A percentile compares a stretch with the other conserved stretches of the same genome.
Conservation (phyloP, 2,888 invertebrate genomes). For the Cantharis flavilabris region DNA sequence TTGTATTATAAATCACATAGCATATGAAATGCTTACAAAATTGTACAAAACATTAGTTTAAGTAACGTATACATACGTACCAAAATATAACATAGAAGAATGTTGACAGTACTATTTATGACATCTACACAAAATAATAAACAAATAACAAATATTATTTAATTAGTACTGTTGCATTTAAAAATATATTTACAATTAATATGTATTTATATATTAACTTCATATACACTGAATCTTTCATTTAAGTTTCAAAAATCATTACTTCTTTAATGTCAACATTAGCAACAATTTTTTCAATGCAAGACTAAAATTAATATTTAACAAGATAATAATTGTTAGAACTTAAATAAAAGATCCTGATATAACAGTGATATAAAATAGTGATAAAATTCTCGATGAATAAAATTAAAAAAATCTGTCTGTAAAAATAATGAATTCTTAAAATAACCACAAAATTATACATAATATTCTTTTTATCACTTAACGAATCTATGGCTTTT, state of each 20-base stretch:
- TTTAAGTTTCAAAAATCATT: slow-evolving; percentile 13
- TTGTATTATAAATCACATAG: slow-evolving; percentile 25
- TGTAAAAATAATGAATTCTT: neutral
- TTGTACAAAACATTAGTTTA: slow-evolving; percentile 38
- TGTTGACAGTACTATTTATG: slow-evolving; percentile 22
- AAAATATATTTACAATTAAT: slow-evolving; percentile 32
- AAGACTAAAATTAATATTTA: slow-evolving; percentile 4
- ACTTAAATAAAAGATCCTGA: slow-evolving; percentile 13
- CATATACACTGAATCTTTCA: slow-evolving; percentile 29
- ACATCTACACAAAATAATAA: slow-evolving; percentile 24
- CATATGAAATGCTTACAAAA: slow-evolving; percentile 38
- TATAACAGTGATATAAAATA: slow-evolving; percentile 35
- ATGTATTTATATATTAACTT: slow-evolving; percentile 18
- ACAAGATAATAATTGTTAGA: neutral
- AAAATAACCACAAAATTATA: neutral
- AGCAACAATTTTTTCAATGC: slow-evolving; percentile 15
- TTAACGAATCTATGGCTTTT: slow-evolving; percentile 22
- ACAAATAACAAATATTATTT: slow-evolving; percentile 29
- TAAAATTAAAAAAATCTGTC: slow-evolving; percentile 23
- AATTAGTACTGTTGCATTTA: slow-evolving; percentile 34
- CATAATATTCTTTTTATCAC: slow-evolving; percentile 16
- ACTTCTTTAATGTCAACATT: slow-evolving; percentile 17
- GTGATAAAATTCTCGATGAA: slow-evolving; percentile 28
- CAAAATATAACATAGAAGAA: slow-evolving; percentile 35
- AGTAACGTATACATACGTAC: slow-evolving; percentile 35